Conservation (phyloP, 2,888 invertebrate species). For the Arge pagana region DNA sequence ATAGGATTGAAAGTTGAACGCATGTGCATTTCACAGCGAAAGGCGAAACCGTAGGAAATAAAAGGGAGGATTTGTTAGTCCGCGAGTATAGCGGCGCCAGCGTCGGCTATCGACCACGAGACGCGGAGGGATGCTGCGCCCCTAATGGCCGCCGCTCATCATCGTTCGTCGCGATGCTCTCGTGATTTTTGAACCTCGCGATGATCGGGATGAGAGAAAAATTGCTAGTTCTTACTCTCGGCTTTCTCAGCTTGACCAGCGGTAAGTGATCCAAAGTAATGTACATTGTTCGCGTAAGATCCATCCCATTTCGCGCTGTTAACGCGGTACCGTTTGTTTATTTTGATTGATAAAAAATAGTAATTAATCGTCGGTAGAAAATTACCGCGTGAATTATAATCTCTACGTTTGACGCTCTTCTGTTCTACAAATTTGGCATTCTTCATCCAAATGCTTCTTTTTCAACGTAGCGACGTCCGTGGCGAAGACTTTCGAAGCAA, state of each 20-base stretch:
- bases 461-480: conserved; percentile 38
- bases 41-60: conserved; percentile 9
- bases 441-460: too few relatives aligned
- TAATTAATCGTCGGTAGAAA: background rate
- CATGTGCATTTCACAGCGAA: conserved; percentile 16
- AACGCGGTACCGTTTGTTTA: background rate
- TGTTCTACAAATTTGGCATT: too few relatives aligned
- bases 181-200: background rate
- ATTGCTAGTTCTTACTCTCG: conserved; percentile 17
- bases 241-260: conserved; percentile 17
- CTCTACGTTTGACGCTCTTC: too few relatives aligned
- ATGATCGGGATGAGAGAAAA: conserved; percentile 8
- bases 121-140: conserved; percentile 41
- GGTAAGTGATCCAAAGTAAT: conserved; percentile 19
- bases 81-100: conserved; percentile 39
- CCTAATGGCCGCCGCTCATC: conserved; percentile 25
- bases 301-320: background rate
- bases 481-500: conserved; percentile 69
- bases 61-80: background rate
- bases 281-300: conserved; percentile 29
- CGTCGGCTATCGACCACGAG: conserved; percentile 44
- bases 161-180: conserved; percentile 27
- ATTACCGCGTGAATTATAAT: background rate
- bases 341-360: background rate
- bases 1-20: background rate